phyloP scores from a whole-genome alignment of 2,113 vertebrate species.

The Tenrec ecaudatus region DNA sequence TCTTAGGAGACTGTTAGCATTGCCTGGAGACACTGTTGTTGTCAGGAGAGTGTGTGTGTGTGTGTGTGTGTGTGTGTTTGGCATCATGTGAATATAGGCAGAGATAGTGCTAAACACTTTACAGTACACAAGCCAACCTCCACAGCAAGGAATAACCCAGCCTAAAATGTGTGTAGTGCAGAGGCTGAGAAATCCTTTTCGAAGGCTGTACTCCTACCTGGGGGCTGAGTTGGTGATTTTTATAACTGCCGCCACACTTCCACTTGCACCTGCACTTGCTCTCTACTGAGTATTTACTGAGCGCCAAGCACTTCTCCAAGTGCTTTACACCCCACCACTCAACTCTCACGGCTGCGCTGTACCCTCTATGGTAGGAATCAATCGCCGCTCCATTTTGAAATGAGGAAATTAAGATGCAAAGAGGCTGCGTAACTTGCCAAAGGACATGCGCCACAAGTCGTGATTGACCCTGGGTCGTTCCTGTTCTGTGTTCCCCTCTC shows the following conservation, averaged over 20 bases:
- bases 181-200: background rate
- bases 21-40: background rate
- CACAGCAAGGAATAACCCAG: background rate
- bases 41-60: background rate
- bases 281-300: background rate
- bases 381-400: background rate
- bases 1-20: background rate
- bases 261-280: background rate
- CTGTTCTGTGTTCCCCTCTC: too few relatives aligned
- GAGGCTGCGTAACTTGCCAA: background rate
- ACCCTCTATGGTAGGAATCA: too few relatives aligned
- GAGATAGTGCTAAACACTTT: background rate
- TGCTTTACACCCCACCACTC: background rate
- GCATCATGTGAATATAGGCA: background rate
- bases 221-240: background rate
- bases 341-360: background rate
- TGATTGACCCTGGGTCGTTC: accelerated
- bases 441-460: background rate
- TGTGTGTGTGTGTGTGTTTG: too few relatives aligned
- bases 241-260: background rate
- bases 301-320: background rate
- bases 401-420: background rate
- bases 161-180: background rate
- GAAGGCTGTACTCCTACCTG: background rate
- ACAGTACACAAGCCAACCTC: too few relatives aligned